These are phyloP conservation scores for Ditylenchus dipsaci DNA, from an alignment of 1,140 invertebrate species.

Conservation along the genomic window DNA sequence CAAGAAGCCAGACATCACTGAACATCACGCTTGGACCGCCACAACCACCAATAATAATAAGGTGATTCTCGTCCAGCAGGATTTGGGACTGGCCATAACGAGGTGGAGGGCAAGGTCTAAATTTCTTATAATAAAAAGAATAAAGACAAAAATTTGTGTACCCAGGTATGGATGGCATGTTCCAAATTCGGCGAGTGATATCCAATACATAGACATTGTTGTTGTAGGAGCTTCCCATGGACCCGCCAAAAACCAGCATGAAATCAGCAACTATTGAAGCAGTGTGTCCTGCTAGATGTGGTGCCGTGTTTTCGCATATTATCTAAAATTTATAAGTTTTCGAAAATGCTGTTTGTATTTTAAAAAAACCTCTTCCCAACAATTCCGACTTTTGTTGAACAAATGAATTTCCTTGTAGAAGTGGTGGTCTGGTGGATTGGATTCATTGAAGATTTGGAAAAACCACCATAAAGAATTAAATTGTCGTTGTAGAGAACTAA, in stretches of 20 bases:
- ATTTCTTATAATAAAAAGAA: slow-evolving; percentile 7
- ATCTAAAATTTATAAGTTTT: slow-evolving; percentile 14
- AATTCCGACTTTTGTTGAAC: slow-evolving; percentile 76
- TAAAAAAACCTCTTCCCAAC: slow-evolving; percentile 70
- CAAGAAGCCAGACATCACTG: slow-evolving; percentile 70
- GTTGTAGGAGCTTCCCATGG: slow-evolving; percentile 43
- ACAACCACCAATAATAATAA: slow-evolving; percentile 66
- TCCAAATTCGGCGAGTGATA: slow-evolving; percentile 34
- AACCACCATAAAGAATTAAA: slow-evolving; percentile 86
- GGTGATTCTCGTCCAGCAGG: slow-evolving; percentile 59
- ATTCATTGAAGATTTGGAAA: slow-evolving; percentile 85
- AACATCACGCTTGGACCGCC: slow-evolving; percentile 70
- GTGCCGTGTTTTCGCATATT: slow-evolving; percentile 54
- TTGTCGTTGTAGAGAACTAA: slow-evolving; percentile 78
- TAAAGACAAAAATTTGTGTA: no score
- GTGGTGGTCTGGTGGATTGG: slow-evolving; percentile 72
- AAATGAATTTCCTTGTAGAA: slow-evolving; percentile 73
- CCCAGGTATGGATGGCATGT: slow-evolving; percentile 38
- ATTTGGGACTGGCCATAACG: slow-evolving; percentile 48
- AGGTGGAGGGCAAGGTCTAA: slow-evolving; percentile 39
- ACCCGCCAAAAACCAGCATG: slow-evolving; percentile 47
- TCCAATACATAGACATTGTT: slow-evolving; percentile 47
- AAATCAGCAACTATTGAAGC: slow-evolving; percentile 75
- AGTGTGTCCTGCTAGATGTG: slow-evolving; percentile 82
- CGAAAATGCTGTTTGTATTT: background rate